Conservation (phyloP, 1,140 invertebrate genomes). For the Sycophaga agraensis region DNA sequence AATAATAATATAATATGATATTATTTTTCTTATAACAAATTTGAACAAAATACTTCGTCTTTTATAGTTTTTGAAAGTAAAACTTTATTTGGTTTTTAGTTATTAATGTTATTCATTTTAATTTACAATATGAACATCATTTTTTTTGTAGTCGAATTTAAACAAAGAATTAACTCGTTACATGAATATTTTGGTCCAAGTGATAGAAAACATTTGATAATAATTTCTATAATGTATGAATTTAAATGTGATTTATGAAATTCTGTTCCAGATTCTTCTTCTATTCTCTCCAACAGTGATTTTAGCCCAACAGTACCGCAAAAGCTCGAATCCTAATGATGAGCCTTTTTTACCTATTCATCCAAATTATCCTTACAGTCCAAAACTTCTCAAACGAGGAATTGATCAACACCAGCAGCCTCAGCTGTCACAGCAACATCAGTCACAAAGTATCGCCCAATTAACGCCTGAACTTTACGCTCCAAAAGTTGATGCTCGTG, state of each 20-base stretch:
- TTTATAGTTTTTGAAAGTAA: no score
- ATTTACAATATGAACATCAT: neutral
- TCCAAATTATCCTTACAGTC: slow-evolving; percentile 49
- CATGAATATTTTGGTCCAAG: no score
- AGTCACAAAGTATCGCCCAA: slow-evolving; percentile 34
- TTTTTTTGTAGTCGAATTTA: no score
- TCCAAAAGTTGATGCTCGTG: slow-evolving; percentile 43
- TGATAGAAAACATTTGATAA: no score
- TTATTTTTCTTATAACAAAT: no score
- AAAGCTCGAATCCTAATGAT: slow-evolving; percentile 42
- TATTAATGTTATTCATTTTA: neutral
- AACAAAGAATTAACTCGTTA: no score
- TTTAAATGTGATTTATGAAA: no score
- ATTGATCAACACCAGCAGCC: slow-evolving; percentile 29
- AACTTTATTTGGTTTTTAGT: neutral
- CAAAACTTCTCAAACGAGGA: slow-evolving; percentile 50
- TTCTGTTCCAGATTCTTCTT: slow-evolving; percentile 42
- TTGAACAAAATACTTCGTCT: no score
- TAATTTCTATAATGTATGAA: no score
- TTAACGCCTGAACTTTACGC: slow-evolving; percentile 43
- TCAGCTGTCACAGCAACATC: neutral
- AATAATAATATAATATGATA: no score
- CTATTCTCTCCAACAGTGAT: slow-evolving; percentile 39
- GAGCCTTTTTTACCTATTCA: slow-evolving; percentile 54
- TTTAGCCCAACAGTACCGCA: slow-evolving; percentile 36